Percentiles rank a stretch among this genome's conserved stretches.
Conservation (phyloP, 2,113 vertebrate genomes). For the Seriola quinqueradiata region DNA sequence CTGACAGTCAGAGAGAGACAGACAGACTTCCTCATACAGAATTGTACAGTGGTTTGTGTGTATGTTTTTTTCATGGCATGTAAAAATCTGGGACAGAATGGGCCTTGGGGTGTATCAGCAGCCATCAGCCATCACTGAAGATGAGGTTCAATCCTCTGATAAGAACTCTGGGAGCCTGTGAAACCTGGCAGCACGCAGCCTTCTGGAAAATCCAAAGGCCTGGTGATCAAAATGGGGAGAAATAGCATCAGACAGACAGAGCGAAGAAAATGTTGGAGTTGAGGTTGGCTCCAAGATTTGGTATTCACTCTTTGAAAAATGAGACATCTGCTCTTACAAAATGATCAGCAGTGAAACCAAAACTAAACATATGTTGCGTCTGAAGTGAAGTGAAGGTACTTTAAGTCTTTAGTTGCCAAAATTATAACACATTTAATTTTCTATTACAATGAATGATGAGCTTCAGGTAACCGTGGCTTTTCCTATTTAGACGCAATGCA, state of each 20-base stretch:
- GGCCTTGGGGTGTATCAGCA: constrained; percentile 68
- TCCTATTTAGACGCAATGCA: neutral
- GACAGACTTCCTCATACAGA: constrained; percentile 9
- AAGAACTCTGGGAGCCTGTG: constrained; percentile 46
- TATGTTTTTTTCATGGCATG: constrained; percentile 20
- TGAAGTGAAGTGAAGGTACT: neutral
- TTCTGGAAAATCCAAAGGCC: constrained; percentile 35
- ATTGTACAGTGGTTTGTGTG: constrained; percentile 41
- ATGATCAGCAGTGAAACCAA: constrained; percentile 2
- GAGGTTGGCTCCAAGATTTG: constrained; percentile 7
- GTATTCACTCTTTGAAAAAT: constrained; percentile 20
- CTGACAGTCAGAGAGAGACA: neutral
- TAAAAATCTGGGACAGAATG: constrained; percentile 73
- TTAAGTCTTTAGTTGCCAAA: neutral
- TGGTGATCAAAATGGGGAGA: constrained; percentile 45
- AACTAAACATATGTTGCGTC: neutral
- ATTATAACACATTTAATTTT: neutral
- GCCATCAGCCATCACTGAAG: constrained; percentile 58
- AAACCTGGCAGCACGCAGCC: constrained; percentile 53
- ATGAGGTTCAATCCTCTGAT: constrained; percentile 69
- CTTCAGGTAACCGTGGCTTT: neutral
- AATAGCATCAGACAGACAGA: constrained; percentile 35
- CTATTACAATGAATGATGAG: neutral
- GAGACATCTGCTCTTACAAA: constrained; percentile 33
- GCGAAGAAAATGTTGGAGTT: neutral